Evolutionary conservation across 1,140 invertebrate species (phyloP).

Genomic region (Lutraria rhynchaena): DNA sequence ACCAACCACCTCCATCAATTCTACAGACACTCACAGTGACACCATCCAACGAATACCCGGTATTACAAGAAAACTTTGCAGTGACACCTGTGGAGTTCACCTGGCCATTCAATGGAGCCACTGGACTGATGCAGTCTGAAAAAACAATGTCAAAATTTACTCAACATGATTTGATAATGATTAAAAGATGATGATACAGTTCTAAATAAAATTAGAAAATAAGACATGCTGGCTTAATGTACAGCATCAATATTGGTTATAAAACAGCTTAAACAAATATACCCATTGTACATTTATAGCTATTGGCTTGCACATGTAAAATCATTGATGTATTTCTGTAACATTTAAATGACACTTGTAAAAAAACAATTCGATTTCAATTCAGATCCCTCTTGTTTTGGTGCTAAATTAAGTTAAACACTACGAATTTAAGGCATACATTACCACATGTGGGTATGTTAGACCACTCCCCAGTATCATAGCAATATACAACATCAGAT

Average conservation of each 20-base stretch:
- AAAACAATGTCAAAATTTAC: background rate
- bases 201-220: background rate
- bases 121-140: conserved; percentile 18
- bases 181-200: too few species aligned
- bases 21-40: background rate
- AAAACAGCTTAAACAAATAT: too few species aligned
- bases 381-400: too few species aligned
- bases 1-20: conserved; percentile 13
- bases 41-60: conserved; percentile 19
- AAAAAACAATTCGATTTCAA: too few species aligned
- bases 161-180: background rate
- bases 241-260: too few species aligned
- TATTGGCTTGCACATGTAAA: too few species aligned
- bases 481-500: background rate
- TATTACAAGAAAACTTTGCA: conserved; percentile 33
- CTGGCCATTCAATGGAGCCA: background rate
- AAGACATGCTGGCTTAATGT: background rate
- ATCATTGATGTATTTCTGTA: too few species aligned
- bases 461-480: background rate
- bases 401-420: too few species aligned
- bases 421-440: too few species aligned
- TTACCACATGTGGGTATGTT: conserved; percentile 3
- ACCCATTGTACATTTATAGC: too few species aligned
- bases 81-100: background rate
- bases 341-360: too few species aligned